Base-by-base conservation (phyloP, 37 sponge, comb jelly and placozoan species). In the Eunapius fragilis region DNA sequence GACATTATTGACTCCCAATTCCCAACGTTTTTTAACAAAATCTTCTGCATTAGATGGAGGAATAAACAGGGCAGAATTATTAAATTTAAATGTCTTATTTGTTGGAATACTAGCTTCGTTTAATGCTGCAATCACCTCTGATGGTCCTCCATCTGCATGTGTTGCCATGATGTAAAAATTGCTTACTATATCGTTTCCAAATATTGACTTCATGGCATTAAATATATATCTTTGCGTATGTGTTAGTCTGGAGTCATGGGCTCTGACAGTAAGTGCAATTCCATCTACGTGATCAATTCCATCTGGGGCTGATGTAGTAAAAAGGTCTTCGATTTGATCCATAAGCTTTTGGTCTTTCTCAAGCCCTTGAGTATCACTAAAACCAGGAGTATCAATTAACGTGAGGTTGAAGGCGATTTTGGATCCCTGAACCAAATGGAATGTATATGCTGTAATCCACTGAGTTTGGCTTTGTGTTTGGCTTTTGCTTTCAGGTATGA, bases 361-460 rank as follows among this genome's bases (percentile, higher is more conserved):
- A 26, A 90, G 25, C 28, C 90, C 90, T 23, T 33, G 26, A 28
- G 85, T 79, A 35, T 90, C 90, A 50, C 90, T 86, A 74, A 85
- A 90, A 24, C 90, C 86, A 31, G 90, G 90, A 38, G 90, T 90
- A 50, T 90, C 90, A 36, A 90, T 80, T 31, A 90, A 74, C 11
- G 90, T 90, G n/a, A 90, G 37, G 7, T 75, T 73, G 75, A 73
- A 49, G 3, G 2, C 11, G 49, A 90, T 41, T 2, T 69, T 41
- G 73, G 75, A 85, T 17, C 81, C 90, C 23, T 72, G 31, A 25
- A 80, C 76, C 10, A 30, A 25, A 34, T 69, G 77, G 33, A 90
- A 74, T 49, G 85, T 79, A 27, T 90, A 90, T 12, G 90, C 90
- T 69, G 91, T 93, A 27, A 93, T 90, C 19, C 30, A 49, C 45